These are phyloP conservation scores for Neuroterus valhalla DNA, from an alignment of 1,140 invertebrate species.

Conservation along the genomic window DNA sequence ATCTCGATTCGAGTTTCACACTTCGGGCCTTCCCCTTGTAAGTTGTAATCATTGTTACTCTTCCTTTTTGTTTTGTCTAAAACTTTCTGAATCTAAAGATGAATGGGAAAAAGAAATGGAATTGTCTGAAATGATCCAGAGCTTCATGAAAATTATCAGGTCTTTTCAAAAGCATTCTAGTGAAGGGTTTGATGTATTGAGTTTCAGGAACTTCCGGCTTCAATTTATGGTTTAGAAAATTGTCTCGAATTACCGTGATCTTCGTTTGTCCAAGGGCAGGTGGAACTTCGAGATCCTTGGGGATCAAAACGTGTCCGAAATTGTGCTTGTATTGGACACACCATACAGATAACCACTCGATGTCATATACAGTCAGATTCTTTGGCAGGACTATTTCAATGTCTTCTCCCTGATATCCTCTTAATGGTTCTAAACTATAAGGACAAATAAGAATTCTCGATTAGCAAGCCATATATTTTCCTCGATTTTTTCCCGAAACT, in stretches of 20 bases:
- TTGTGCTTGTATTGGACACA: constrained; percentile 90
- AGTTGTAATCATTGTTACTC: too few relatives aligned
- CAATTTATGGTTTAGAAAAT: neutral
- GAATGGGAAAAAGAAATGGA: neutral
- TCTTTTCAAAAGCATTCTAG: neutral
- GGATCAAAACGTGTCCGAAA: constrained; percentile 92
- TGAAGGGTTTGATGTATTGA: constrained; percentile 6
- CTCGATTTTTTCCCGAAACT: neutral
- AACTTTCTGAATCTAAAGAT: neutral
- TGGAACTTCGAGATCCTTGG: constrained; percentile 91
- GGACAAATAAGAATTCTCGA: neutral
- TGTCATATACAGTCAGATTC: constrained; percentile 90
- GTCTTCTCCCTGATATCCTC: constrained; percentile 91
- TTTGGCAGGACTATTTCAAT: constrained; percentile 92
- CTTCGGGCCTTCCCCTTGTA: too few relatives aligned
- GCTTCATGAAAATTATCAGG: neutral
- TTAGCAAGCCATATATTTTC: constrained; percentile 1
- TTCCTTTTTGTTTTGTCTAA: neutral
- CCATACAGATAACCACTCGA: constrained; percentile 95
- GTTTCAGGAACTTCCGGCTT: neutral
- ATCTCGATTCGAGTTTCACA: too few relatives aligned
- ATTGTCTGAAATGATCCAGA: neutral
- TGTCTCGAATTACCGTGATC: constrained; percentile 83
- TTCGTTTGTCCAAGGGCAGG: constrained; percentile 91
- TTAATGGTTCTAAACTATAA: constrained; percentile 83